Conservation (phyloP, 2,888 invertebrate species). For the Apodemia duryi region DNA sequence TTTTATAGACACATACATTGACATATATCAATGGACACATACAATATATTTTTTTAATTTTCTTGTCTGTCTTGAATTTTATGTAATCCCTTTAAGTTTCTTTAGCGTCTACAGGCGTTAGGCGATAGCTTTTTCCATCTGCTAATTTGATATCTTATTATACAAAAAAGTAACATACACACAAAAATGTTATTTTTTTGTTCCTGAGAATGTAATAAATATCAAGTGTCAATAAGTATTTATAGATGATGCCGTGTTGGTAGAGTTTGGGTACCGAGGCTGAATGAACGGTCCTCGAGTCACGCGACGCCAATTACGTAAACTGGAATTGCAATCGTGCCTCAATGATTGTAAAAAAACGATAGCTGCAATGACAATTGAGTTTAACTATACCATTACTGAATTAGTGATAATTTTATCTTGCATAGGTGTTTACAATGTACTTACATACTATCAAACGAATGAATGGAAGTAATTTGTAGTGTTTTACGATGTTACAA, state of each 20-base stretch:
- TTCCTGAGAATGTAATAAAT: neutral
- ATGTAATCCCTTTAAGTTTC: no score
- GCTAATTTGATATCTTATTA: no score
- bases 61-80: no score
- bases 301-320: constrained; percentile 68
- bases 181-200: neutral
- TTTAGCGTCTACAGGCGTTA: no score
- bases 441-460: no score
- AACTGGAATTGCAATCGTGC: constrained; percentile 53
- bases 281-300: constrained; percentile 61
- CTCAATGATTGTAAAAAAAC: constrained; percentile 29
- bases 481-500: no score
- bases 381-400: constrained; percentile 5
- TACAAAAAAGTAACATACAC: no score
- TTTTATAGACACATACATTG: no score
- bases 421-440: neutral
- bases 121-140: no score
- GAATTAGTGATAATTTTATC: constrained; percentile 16
- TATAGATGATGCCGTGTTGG: constrained; percentile 27
- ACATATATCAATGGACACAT: no score
- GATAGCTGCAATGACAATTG: neutral
- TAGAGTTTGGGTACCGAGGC: constrained; percentile 38
- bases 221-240: constrained; percentile 19
- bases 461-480: no score
- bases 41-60: no score